Percentiles rank a stretch among this genome's conserved stretches.
Evolutionary conservation across 2,888 invertebrate genomes (phyloP).

Genomic region (Schizotus pectinicornis): DNA sequence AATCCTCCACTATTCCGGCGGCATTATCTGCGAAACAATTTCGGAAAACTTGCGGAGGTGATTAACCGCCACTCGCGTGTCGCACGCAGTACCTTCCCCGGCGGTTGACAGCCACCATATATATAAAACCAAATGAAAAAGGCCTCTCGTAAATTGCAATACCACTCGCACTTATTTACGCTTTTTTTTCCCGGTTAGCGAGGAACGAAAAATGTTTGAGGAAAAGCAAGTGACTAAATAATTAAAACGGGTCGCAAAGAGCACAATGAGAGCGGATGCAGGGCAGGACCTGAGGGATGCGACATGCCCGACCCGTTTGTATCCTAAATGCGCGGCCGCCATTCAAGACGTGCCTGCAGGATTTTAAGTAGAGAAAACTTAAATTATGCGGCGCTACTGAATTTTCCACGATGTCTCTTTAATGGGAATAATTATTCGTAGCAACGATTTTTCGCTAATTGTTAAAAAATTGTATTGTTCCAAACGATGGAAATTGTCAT

Average conservation of each 20-base stretch:
- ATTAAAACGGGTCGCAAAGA: neutral
- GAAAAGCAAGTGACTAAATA: constrained; percentile 1
- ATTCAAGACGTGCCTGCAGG: no score
- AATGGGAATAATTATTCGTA: no score
- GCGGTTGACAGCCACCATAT: neutral
- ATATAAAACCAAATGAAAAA: neutral
- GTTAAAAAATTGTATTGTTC: no score
- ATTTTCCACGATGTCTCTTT: no score
- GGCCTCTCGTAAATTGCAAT: neutral
- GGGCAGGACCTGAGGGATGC: no score
- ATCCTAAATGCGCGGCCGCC: no score
- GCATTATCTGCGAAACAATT: constrained; percentile 1
- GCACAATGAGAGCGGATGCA: no score
- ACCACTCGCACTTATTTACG: neutral
- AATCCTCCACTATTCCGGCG: neutral
- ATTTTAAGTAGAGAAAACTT: no score
- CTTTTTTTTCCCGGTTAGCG: constrained; percentile 11
- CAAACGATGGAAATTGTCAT: no score
- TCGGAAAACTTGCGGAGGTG: neutral
- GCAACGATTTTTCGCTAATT: no score
- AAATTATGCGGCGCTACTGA: no score
- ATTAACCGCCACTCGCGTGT: constrained; percentile 7
- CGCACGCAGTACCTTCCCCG: neutral
- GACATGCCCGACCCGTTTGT: no score
- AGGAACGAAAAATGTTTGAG: constrained; percentile 8